A percentile compares a stretch with the other conserved stretches of the same genome.
These are phyloP conservation scores for Tupiocoris notatus DNA, from an alignment of 2,888 invertebrate genomes.

Conservation along the genomic window DNA sequence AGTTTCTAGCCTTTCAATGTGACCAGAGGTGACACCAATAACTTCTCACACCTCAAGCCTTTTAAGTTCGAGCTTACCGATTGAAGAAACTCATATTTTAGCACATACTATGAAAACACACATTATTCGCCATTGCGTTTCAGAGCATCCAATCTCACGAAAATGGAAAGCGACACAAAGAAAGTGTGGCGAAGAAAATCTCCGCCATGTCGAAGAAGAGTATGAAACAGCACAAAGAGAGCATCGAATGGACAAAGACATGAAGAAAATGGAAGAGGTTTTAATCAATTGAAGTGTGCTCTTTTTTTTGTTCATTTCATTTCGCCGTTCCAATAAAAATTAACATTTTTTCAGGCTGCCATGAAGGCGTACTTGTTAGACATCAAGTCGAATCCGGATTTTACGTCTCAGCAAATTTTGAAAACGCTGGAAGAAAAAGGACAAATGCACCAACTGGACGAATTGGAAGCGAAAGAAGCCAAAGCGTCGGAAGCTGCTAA, in stretches of 20 bases:
- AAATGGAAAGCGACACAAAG: conserved; percentile 86
- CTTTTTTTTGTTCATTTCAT: background rate
- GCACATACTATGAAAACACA: too few species aligned
- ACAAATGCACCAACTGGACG: conserved; percentile 5
- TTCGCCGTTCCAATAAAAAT: background rate
- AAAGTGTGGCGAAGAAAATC: conserved; percentile 83
- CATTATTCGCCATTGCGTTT: too few species aligned
- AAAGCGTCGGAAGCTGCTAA: background rate
- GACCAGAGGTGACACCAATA: too few species aligned
- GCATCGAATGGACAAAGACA: conserved; percentile 74
- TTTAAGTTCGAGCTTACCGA: too few species aligned
- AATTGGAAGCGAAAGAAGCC: background rate
- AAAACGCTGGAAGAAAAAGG: conserved; percentile 22
- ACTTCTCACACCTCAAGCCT: too few species aligned
- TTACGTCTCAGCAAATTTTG: conserved; percentile 58
- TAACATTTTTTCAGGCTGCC: conserved; percentile 62
- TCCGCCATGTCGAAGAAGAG: conserved; percentile 81
- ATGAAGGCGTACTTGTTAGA: conserved; percentile 85
- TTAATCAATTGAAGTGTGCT: background rate
- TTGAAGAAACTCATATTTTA: too few species aligned
- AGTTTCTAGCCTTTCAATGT: too few species aligned
- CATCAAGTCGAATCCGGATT: conserved; percentile 67
- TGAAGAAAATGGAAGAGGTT: conserved; percentile 83
- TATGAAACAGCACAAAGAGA: conserved; percentile 73
- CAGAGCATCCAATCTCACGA: conserved; percentile 94